Base-by-base conservation (phyloP, 2,797 vertebrate genomes). In the Microctenopoma lineatum region DNA sequence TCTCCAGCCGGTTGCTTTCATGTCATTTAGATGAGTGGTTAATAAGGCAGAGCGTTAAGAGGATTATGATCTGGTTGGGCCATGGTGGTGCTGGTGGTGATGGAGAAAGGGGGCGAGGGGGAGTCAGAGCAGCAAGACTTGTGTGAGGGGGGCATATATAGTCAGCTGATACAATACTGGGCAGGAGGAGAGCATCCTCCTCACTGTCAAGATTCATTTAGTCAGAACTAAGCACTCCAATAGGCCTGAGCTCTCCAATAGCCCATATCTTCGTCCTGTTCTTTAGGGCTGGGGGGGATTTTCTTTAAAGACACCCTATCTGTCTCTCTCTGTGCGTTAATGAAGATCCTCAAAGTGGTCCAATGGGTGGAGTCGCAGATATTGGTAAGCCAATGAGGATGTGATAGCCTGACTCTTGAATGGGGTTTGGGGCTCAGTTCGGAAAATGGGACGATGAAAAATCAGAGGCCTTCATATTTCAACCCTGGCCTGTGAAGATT, bases 1-100 rank as follows among this genome's bases (percentile, higher is more conserved):
- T 79, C 81, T 87, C 75, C 75, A 86, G 89, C 85, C 58, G 53
- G 75, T 85, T 92, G 84, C 93, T 94, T 94, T 93, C 90, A 93
- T 93, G 93, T 93, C 93, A 93, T 94, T 93, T 93, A 92, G 90
- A 92, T 91, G 92, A 94, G 92, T 93, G 92, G 89, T 93, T 93
- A 95, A 94, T 95, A 94, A 94, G 94, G 92, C 92, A 90, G 87
- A 92, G 88, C 90, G 90, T 92, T 94, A 94, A 95, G 93, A 94
- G 94, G 94, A 94, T 95, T 94, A 94, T 92, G 87, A 92, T 93
- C 86, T 87, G 89, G 89, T 93, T 79, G 90, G 92, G 91, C 89
- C 80, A 70, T 79, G 83, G 82, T 75, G 80, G 32, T 34, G 32
- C 32, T 34, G 32, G 68, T 73, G 79, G 80, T 81, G 77, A 64